Conservation (phyloP, 2,888 invertebrate genomes). For the Panzeria rudis region DNA sequence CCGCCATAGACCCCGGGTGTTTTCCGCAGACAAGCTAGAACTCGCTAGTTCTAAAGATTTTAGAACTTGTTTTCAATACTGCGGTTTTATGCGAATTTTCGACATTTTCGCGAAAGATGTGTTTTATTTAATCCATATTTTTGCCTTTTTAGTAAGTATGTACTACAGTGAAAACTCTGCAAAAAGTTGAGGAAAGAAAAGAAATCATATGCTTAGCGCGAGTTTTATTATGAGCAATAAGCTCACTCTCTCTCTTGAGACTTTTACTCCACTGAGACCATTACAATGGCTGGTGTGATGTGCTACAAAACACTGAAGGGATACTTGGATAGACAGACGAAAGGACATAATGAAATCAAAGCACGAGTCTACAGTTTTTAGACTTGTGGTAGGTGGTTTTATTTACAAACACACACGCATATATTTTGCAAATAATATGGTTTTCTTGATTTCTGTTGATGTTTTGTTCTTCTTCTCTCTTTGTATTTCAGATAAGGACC, state of each 20-base stretch:
- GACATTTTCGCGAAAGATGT: no score
- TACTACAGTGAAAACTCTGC: background rate
- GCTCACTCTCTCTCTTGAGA: slow-evolving; percentile 4
- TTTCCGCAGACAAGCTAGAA: no score
- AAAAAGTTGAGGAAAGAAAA: background rate
- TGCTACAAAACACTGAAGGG: background rate
- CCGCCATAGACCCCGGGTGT: no score
- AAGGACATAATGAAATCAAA: background rate
- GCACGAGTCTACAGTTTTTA: slow-evolving; percentile 52
- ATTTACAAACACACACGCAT: background rate
- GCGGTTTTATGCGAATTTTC: no score
- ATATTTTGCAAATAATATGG: background rate
- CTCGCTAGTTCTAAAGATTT: no score
- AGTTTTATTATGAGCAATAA: slow-evolving; percentile 15
- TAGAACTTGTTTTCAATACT: no score
- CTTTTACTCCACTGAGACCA: slow-evolving; percentile 16
- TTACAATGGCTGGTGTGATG: background rate
- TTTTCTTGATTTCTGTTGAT: slow-evolving; percentile 8
- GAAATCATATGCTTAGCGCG: slow-evolving; percentile 44
- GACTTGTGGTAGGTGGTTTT: slow-evolving; percentile 70
- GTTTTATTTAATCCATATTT: no score
- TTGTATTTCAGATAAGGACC: slow-evolving; percentile 1
- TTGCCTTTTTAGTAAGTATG: background rate
- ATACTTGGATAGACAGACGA: background rate
- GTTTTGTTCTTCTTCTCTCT: slow-evolving; percentile 19